phyloP scores from a whole-genome alignment of 2,797 vertebrate genomes.

The Lophura swinhoii region DNA sequence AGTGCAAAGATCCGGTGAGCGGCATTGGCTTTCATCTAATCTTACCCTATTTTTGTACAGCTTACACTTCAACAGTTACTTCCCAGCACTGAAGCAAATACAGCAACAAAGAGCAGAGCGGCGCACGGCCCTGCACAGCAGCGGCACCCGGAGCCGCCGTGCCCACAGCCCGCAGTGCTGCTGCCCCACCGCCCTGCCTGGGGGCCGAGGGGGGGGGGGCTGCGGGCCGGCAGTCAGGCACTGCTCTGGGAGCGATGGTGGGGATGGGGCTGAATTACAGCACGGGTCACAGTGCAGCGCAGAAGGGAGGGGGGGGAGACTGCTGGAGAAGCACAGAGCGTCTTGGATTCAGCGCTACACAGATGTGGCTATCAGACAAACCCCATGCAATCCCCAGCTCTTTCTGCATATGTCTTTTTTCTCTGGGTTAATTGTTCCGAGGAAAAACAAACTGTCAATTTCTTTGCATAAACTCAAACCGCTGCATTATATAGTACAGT shows the following conservation, averaged over 20 bases:
- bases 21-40: slow-evolving; percentile 70
- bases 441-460: slow-evolving; percentile 3
- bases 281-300: neutral
- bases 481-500: slow-evolving; percentile 48
- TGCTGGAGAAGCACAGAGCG: slow-evolving; percentile 38
- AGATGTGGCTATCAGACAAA: neutral
- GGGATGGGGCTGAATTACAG: neutral
- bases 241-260: neutral
- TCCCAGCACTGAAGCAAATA: slow-evolving; percentile 77
- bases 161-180: no score
- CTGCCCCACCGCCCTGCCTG: no score
- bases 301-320: neutral
- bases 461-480: slow-evolving; percentile 39
- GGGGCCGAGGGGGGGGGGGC: no score
- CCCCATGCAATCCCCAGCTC: slow-evolving; percentile 22
- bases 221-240: no score
- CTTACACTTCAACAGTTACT: slow-evolving; percentile 78
- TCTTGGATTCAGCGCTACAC: neutral
- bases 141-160: no score
- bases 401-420: slow-evolving; percentile 10
- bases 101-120: slow-evolving; percentile 62
- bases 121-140: slow-evolving; percentile 1
- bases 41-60: slow-evolving; percentile 75
- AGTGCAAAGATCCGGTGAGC: slow-evolving; percentile 80
- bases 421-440: neutral